Base-by-base conservation (phyloP, 2,797 vertebrate genomes). In the Heterohyrax brucei region DNA sequence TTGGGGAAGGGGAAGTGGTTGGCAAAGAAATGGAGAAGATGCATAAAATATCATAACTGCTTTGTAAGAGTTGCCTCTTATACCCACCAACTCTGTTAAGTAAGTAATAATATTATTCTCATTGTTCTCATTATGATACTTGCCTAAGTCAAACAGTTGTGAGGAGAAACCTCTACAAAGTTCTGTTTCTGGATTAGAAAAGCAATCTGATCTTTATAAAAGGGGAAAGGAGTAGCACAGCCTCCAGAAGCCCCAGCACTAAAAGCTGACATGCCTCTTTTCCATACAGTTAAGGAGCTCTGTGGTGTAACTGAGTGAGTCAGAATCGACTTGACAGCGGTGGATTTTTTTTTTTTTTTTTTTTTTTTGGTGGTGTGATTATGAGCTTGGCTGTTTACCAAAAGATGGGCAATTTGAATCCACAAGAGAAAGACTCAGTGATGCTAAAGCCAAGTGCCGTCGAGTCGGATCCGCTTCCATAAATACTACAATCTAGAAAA, bases 141-240 rank as follows among this genome's bases (percentile, higher is more conserved):
- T 94, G 3, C 7, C 30, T 81, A 96, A 92, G n/a, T 46, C 28
- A 44, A 64, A 76, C 5, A 33, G 16, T 33, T 56, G n/a, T 68
- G 3, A 39, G 2, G 5, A 18, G 80, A 30, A 87, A 92, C 9
- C 72, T 87, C 10, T 61, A 3, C 0, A n/a, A 80, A 4, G 10
- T 82, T 82, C 56, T 26, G n/a, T 83, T 39, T 7, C 28, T 59
- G 90, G 46, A 6, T 44, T 4, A 14, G 14, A 3, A 85, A 94
- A 87, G 30, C 2, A 1, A 21, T 39, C 2, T 62, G 33, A 72
- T 2, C 16, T 7, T 8, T 56, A 5, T 14, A 48, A 85, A 85
- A 50, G 0, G 1, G 1, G 39, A 10, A 4, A 3, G 46, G 12
- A 66, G 2, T 30, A 7, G 18, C 2, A 30, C 14, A 56, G 18